Conservation (phyloP, 2,113 vertebrate genomes). For the Psilopsiagon aymara region DNA sequence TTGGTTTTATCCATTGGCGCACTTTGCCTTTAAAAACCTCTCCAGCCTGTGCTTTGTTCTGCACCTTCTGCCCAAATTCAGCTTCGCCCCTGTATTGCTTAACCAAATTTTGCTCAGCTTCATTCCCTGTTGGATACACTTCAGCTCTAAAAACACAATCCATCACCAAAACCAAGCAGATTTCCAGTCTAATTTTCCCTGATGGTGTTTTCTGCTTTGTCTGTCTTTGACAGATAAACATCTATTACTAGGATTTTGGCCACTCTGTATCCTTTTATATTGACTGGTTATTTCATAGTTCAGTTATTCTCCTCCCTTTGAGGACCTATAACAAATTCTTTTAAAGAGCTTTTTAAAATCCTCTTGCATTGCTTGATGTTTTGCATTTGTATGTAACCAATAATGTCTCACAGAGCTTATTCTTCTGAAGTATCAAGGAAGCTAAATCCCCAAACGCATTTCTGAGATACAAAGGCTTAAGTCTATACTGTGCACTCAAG, state of each 20-base stretch:
- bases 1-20: background rate
- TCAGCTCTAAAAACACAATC: background rate
- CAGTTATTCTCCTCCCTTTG: background rate
- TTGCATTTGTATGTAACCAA: background rate
- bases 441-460: background rate
- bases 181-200: slow-evolving; percentile 5
- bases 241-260: background rate
- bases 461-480: background rate
- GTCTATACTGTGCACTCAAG: background rate
- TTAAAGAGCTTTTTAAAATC: background rate
- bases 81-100: background rate
- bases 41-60: background rate
- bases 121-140: background rate
- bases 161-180: background rate
- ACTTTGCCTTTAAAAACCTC: background rate
- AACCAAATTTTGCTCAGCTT: background rate
- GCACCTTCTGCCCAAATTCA: background rate
- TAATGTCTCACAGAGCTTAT: background rate
- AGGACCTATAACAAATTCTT: background rate
- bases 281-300: background rate
- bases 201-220: background rate
- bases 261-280: background rate
- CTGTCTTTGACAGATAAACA: background rate
- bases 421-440: background rate
- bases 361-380: background rate